Conservation (phyloP, 2,797 vertebrate species). For the Argentina silus region DNA sequence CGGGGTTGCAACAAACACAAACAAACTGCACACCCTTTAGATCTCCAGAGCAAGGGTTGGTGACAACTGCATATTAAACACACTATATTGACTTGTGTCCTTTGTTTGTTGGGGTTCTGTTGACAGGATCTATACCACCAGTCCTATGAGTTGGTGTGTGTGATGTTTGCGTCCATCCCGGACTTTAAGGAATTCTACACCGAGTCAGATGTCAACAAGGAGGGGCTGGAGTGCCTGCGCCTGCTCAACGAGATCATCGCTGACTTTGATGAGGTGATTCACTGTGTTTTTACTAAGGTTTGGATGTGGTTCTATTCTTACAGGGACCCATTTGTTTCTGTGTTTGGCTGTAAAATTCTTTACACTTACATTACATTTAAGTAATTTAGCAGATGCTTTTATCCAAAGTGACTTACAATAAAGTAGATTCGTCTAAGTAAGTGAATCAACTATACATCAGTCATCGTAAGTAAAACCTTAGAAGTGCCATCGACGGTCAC, state of each 20-base stretch:
- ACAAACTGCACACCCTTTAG: background rate
- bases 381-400: too few relatives aligned
- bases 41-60: background rate
- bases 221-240: conserved; percentile 94
- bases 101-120: conserved; percentile 45
- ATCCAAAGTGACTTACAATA: too few relatives aligned
- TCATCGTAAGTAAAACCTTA: too few relatives aligned
- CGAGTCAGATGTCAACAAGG: conserved; percentile 97
- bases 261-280: conserved; percentile 93
- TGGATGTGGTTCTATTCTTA: background rate
- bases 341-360: too few relatives aligned
- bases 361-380: too few relatives aligned
- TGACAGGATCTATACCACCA: conserved; percentile 94
- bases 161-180: conserved; percentile 98
- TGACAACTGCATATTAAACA: too few relatives aligned
- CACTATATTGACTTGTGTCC: conserved; percentile 29
- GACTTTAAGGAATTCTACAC: conserved; percentile 99
- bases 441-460: too few relatives aligned
- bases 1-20: background rate
- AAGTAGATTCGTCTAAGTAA: too few relatives aligned
- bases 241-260: conserved; percentile 98
- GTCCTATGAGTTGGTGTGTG: conserved; percentile 94
- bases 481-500: too few relatives aligned
- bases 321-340: too few relatives aligned
- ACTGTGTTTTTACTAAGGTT: background rate